Evolutionary conservation across 2,797 vertebrate species (phyloP), one percentile per base, ranked within the genome.

Genomic region (Enteromius viviparus): DNA sequence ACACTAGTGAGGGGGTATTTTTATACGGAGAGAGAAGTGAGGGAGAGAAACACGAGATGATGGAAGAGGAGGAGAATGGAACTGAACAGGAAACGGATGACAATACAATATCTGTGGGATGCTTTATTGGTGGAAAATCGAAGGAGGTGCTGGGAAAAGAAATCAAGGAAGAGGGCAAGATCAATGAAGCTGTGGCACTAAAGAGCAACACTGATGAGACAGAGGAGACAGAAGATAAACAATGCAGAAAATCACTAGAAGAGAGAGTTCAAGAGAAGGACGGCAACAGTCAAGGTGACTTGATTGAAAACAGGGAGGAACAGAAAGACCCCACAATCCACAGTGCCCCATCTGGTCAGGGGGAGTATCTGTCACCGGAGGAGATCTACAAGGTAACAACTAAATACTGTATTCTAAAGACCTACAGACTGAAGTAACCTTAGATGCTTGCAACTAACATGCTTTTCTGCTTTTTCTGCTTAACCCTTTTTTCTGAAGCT

Each of bases 311-410:
- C 62, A 78, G 11, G 21, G 49, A 75, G 65, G 47, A 76, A 15
- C 47, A 68, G 40, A 76, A 5, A 58, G 42, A 72, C 11, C 37
- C 19, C 37, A 55, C 21, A 76, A 40, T 14, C 69, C 79, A 84
- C 78, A 87, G 85, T 45, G 0, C 85, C 29, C 32, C 81, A 11
- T 76, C 70, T 77, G 79, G n/a, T 26, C 89, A 81, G 1, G 85
- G 66, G 51, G 85, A 71, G 51, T 87, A 91, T 47, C 91, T 91
- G 64, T 90, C 93, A 14, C 90, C 94, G 29, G 88, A 91, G 82
- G 93, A 94, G 85, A 91, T 94, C 69, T 91, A 90, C 26, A 91
- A 87, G 4, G 94, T 95, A 90, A 93, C 89, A 55, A 10, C 64
- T n/a, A n/a, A 17, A 4, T 29, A 11, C 29, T 21, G n/a, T 42